phyloP scores from a whole-genome alignment of 2,113 vertebrate species.

The Tachysurus vachellii region DNA sequence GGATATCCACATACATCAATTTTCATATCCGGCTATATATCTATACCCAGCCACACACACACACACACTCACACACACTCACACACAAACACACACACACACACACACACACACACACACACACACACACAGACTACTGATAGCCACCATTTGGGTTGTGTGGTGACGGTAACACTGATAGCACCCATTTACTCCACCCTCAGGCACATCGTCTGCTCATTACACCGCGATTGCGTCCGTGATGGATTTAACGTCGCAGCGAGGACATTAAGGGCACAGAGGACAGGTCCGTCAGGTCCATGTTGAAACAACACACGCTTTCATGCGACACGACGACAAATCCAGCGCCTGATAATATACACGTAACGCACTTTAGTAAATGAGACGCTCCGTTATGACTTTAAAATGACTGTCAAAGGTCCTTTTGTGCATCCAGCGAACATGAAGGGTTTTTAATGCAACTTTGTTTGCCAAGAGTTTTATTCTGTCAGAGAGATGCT shows the following conservation, averaged over 20 bases:
- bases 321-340: background rate
- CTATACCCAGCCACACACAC: background rate
- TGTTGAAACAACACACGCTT: background rate
- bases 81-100: background rate
- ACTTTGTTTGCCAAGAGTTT: background rate
- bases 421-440: background rate
- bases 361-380: background rate
- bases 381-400: background rate
- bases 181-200: constrained; percentile 34
- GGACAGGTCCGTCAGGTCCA: too few relatives aligned
- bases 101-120: background rate
- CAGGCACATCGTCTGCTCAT: constrained; percentile 33
- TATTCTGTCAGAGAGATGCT: background rate
- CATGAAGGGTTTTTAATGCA: background rate
- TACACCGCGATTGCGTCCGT: constrained; percentile 6
- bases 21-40: background rate
- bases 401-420: background rate
- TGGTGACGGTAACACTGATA: constrained; percentile 12
- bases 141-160: background rate
- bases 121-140: background rate
- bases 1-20: background rate
- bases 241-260: constrained; percentile 3
- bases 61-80: background rate
- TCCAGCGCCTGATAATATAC: background rate
- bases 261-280: background rate